Conservation (phyloP, 2,113 vertebrate genomes). For the Elaphurus davidianus region DNA sequence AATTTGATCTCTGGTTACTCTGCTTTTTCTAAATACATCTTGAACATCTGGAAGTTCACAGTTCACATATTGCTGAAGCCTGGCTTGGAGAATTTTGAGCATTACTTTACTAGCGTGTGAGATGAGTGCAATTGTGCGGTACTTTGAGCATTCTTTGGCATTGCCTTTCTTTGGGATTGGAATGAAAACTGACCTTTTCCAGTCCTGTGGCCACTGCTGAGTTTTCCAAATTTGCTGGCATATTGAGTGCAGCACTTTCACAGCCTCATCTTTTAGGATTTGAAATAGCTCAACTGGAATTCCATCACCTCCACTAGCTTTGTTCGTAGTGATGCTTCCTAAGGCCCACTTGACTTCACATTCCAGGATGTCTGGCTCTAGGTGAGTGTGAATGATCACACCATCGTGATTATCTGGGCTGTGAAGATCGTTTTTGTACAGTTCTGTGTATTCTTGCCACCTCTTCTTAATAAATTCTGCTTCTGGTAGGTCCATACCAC, state of each 20-base stretch:
- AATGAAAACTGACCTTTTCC: background rate
- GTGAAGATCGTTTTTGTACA: background rate
- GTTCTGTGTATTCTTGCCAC: background rate
- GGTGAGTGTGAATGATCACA: background rate
- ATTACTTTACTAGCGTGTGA: background rate
- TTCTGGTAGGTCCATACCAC: background rate
- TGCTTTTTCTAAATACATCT: background rate
- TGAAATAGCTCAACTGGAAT: background rate
- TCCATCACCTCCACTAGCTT: background rate
- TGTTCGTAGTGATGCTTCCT: background rate
- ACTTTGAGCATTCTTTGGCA: background rate
- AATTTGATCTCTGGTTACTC: background rate
- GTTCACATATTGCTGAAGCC: background rate
- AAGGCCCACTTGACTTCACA: background rate
- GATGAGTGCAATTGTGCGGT: background rate
- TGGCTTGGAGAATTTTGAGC: background rate
- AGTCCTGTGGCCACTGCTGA: background rate
- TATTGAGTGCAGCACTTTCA: background rate
- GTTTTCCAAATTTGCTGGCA: background rate
- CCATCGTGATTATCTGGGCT: background rate
- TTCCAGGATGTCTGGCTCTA: background rate
- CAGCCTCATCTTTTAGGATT: background rate
- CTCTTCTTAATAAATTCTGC: background rate
- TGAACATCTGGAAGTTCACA: fast-evolving
- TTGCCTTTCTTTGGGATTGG: background rate